Conservation (phyloP, 2,113 vertebrate species). For the Hyaena hyaena region DNA sequence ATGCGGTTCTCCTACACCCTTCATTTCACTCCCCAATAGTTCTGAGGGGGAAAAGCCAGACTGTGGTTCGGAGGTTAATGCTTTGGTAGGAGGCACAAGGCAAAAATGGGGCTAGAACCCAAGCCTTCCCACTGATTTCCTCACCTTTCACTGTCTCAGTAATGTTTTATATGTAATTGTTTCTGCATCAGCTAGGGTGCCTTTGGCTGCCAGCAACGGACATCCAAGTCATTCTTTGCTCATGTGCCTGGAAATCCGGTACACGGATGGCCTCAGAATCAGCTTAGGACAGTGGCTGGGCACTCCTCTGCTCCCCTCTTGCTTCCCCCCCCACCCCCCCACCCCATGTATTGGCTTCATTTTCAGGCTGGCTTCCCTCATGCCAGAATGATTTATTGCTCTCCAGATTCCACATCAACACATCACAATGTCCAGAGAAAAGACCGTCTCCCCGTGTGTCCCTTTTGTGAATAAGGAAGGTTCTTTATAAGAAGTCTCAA, state of each 20-base stretch:
- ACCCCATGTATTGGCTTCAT: background rate
- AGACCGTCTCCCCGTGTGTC: background rate
- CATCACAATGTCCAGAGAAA: background rate
- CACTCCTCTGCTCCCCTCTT: background rate
- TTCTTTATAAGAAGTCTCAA: background rate
- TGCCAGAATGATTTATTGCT: background rate
- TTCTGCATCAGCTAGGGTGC: background rate
- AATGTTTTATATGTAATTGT: background rate
- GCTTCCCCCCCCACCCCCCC: background rate
- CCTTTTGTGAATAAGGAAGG: background rate
- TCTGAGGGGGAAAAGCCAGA: background rate
- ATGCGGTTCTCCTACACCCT: background rate
- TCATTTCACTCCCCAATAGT: background rate
- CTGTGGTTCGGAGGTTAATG: background rate
- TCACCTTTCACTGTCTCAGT: background rate
- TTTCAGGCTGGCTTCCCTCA: background rate
- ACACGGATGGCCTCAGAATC: background rate
- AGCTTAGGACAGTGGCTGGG: background rate
- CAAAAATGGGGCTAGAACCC: background rate
- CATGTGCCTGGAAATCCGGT: rapidly evolving
- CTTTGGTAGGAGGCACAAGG: background rate
- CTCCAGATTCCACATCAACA: background rate
- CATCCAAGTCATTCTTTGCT: background rate
- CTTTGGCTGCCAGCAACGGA: background rate
- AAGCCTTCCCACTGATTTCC: background rate